A percentile compares a stretch with the other conserved stretches of the same genome.
These are phyloP conservation scores for Dichetophora obliterata DNA, from an alignment of 2,888 invertebrate genomes.

Conservation along the genomic window DNA sequence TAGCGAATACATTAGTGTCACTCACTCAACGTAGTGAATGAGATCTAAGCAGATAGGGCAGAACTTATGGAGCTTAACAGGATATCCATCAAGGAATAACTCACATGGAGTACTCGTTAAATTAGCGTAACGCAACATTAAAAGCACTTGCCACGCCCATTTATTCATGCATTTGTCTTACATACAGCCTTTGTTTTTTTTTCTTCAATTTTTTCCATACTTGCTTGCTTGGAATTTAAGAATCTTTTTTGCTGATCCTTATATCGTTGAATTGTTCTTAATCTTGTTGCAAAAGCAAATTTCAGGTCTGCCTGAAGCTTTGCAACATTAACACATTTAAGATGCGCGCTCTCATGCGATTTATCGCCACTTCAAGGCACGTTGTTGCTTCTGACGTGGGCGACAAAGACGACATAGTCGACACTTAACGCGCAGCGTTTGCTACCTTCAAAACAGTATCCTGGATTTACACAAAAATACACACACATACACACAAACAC, in stretches of 20 bases:
- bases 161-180: background rate
- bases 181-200: background rate
- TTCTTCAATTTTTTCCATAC: background rate
- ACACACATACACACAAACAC: background rate
- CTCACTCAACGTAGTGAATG: background rate
- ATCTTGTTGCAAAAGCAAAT: background rate
- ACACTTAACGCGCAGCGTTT: background rate
- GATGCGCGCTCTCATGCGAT: background rate
- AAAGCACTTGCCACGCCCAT: conserved; percentile 11
- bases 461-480: background rate
- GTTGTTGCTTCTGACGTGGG: background rate
- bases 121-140: background rate
- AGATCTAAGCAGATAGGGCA: background rate
- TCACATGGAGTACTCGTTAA: background rate
- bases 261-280: background rate
- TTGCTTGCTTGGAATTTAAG: background rate
- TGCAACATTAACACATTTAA: background rate
- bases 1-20: conserved; percentile 25
- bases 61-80: background rate
- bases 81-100: background rate
- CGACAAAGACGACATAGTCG: background rate
- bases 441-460: background rate
- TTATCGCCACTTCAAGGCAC: conserved; percentile 6
- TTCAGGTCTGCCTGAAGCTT: conserved; percentile 9
- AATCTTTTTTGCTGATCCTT: background rate